Conservation (phyloP, 1,140 invertebrate genomes). For the Penaeus chinensis region DNA sequence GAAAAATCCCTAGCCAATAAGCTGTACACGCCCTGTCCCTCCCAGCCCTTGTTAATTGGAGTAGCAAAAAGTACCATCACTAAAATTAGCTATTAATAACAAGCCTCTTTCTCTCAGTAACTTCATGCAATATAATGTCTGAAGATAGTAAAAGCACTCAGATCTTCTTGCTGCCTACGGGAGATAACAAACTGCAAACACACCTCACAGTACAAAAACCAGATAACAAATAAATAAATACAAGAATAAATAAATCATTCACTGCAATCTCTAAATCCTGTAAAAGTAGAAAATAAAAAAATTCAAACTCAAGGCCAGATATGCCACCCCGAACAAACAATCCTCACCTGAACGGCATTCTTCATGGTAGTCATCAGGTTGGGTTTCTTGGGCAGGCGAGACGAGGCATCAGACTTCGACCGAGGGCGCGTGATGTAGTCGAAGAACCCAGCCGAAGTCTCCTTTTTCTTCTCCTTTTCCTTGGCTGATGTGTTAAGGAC, state of each 20-base stretch:
- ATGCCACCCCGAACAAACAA: slow-evolving; percentile 4
- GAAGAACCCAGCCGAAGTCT: slow-evolving; percentile 75
- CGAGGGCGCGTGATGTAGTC: slow-evolving; percentile 82
- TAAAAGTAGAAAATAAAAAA: background rate
- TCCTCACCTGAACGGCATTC: slow-evolving; percentile 78
- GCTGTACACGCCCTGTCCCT: no score
- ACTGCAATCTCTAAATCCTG: background rate
- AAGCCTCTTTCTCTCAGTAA: no score
- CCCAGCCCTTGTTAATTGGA: no score
- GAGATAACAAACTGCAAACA: background rate
- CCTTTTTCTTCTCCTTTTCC: slow-evolving; percentile 67
- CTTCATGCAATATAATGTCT: no score
- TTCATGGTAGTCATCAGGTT: slow-evolving; percentile 83
- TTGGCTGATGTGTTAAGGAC: slow-evolving; percentile 72
- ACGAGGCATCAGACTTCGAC: slow-evolving; percentile 81
- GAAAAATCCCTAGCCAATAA: no score
- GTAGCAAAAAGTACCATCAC: no score
- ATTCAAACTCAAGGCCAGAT: background rate
- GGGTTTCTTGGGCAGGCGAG: slow-evolving; percentile 74
- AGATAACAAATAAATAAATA: background rate
- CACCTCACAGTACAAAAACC: background rate
- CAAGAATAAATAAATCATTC: no score
- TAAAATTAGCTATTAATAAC: no score
- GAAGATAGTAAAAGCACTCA: background rate
- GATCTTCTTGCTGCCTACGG: background rate